Evolutionary conservation across 2,113 vertebrate species (phyloP).

Genomic region (Oenanthe oenanthe): DNA sequence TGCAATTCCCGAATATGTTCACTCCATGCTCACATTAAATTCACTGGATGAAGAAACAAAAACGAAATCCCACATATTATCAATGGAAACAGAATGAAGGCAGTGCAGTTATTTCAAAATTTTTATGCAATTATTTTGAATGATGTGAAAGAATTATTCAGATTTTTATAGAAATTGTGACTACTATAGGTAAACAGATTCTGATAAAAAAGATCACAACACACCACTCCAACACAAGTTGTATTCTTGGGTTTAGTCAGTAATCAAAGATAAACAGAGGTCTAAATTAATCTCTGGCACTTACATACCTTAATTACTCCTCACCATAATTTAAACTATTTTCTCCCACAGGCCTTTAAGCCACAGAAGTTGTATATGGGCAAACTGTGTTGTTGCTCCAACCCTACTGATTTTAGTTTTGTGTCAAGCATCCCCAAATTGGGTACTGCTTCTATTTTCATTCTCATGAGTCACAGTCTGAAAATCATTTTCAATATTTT

Average conservation of each 20-base stretch:
- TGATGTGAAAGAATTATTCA: neutral
- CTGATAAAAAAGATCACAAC: neutral
- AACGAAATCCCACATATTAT: neutral
- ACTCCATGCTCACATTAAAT: neutral
- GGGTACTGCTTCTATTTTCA: neutral
- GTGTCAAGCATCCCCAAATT: neutral
- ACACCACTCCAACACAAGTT: neutral
- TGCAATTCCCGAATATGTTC: neutral
- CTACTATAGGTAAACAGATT: neutral
- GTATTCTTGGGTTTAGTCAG: neutral
- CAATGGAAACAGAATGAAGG: neutral
- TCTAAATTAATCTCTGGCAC: neutral
- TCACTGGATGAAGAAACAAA: neutral
- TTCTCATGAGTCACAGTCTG: neutral
- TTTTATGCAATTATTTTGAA: neutral
- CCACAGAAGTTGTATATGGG: neutral
- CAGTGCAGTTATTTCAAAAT: neutral
- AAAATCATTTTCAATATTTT: neutral
- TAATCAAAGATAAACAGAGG: neutral
- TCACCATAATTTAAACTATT: neutral
- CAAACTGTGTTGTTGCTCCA: neutral
- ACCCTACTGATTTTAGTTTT: neutral
- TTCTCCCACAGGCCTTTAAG: neutral
- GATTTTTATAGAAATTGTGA: neutral
- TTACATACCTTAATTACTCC: neutral